These are phyloP conservation scores for Nesidiocoris tenuis DNA, from an alignment of 2,888 invertebrate genomes.

Conservation along the genomic window DNA sequence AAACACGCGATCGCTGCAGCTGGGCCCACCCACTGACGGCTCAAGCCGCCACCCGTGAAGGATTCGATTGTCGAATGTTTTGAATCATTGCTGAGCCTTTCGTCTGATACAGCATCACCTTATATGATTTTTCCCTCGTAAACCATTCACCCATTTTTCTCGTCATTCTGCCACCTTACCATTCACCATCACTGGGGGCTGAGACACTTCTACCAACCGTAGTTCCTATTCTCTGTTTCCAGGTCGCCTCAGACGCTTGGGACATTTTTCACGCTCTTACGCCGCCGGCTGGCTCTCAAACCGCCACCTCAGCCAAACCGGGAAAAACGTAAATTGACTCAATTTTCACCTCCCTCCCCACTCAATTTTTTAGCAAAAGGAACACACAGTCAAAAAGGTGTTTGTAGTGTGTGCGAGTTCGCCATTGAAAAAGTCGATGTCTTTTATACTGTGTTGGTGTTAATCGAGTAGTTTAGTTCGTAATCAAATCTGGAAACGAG, in stretches of 20 bases:
- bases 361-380: neutral
- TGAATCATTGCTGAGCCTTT: no score
- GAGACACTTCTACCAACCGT: neutral
- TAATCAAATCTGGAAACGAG: neutral
- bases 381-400: slow-evolving; percentile 1
- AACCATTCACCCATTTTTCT: no score
- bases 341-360: neutral
- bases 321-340: slow-evolving; percentile 12
- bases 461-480: slow-evolving; percentile 7
- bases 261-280: slow-evolving; percentile 77
- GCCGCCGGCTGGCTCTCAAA: slow-evolving; percentile 65
- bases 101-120: no score
- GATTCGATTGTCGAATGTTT: no score
- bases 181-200: no score
- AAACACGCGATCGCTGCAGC: no score
- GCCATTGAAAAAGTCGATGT: slow-evolving; percentile 11
- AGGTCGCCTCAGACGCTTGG: slow-evolving; percentile 77
- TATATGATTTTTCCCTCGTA: no score
- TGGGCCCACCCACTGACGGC: no score
- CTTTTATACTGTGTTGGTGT: slow-evolving; percentile 26
- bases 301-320: slow-evolving; percentile 25
- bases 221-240: slow-evolving; percentile 50
- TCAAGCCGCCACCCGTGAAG: no score
- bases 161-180: no score
- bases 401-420: slow-evolving; percentile 28